These are phyloP conservation scores for Microchrysa polita DNA, from an alignment of 2,888 invertebrate genomes.

Conservation along the genomic window DNA sequence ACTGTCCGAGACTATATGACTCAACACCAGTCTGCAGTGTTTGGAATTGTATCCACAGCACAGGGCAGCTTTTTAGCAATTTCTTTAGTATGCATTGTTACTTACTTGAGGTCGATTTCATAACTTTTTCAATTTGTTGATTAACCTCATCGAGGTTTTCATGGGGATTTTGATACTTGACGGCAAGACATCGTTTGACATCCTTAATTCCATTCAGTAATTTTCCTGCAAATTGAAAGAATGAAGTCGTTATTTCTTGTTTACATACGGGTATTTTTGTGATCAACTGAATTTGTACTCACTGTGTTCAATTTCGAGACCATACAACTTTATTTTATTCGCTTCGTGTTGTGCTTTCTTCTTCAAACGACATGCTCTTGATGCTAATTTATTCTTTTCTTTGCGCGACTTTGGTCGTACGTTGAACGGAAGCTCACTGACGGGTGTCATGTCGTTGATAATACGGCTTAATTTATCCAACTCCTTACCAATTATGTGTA, in stretches of 20 bases:
- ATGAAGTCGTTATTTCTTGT: constrained; percentile 23
- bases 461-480: constrained; percentile 88
- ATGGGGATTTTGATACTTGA: constrained; percentile 66
- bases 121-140: constrained; percentile 75
- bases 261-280: too few species aligned
- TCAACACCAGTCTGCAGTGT: too few species aligned
- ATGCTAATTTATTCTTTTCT: constrained; percentile 97
- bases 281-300: constrained; percentile 68
- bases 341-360: constrained; percentile 99
- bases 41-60: too few species aligned
- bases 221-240: constrained; percentile 70
- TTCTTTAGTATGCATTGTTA: too few species aligned
- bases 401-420: constrained; percentile 92
- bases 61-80: too few species aligned
- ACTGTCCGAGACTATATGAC: too few species aligned
- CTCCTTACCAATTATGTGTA: constrained; percentile 91
- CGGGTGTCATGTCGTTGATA: constrained; percentile 96
- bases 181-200: constrained; percentile 77
- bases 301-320: constrained; percentile 95
- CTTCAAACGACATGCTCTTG: constrained; percentile 95
- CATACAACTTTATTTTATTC: constrained; percentile 94
- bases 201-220: constrained; percentile 81
- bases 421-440: constrained; percentile 90
- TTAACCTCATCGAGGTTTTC: constrained; percentile 73
- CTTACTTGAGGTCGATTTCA: constrained; percentile 78